These are phyloP conservation scores for Delichon dasypus DNA, from an alignment of 2,797 vertebrate species.

Conservation along the genomic window DNA sequence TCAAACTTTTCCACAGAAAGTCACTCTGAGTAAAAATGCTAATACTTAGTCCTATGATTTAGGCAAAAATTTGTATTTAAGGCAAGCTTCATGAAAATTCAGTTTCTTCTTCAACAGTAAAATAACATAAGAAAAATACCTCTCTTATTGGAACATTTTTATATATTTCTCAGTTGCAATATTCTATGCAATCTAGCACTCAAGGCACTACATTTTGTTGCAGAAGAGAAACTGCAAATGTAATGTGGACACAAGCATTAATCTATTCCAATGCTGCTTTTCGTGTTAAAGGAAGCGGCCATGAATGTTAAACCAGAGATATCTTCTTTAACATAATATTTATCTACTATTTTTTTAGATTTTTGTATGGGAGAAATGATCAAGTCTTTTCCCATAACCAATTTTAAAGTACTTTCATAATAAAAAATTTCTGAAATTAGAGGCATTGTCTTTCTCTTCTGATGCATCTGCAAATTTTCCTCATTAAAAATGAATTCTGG, in stretches of 20 bases:
- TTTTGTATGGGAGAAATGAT: neutral
- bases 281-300: neutral
- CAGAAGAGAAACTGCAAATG: neutral
- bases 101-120: neutral
- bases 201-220: neutral
- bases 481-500: neutral
- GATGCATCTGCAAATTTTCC: neutral
- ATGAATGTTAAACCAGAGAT: neutral
- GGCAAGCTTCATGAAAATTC: neutral
- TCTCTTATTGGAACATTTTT: neutral
- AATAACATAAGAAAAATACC: neutral
- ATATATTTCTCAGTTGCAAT: neutral
- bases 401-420: neutral
- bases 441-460: neutral
- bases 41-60: neutral
- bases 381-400: neutral
- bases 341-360: neutral
- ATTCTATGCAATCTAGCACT: neutral
- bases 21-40: neutral
- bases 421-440: neutral
- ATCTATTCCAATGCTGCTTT: neutral
- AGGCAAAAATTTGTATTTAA: neutral
- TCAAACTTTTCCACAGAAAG: neutral
- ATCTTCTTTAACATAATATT: neutral
- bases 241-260: neutral